A percentile compares a stretch with the other conserved stretches of the same genome.
Conservation (phyloP, 64 coral and sea anemone genomes). For the Dendrophyllia cribrosa region DNA sequence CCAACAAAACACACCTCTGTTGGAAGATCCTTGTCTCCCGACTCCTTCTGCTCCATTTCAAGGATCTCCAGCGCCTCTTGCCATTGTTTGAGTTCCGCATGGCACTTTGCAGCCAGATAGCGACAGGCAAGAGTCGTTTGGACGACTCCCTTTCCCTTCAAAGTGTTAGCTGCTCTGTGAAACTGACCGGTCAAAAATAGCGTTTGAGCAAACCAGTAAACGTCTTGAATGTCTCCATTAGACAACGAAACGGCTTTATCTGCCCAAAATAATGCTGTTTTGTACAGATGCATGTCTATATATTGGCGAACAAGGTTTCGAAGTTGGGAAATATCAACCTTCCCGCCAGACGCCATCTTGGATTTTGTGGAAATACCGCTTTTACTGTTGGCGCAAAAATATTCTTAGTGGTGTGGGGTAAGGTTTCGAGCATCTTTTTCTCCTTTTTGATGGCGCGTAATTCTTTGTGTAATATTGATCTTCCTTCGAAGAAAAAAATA, state of each 20-base stretch:
- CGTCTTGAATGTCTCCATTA: constrained; percentile 91
- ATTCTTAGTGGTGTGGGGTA: constrained; percentile 18
- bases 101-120: constrained; percentile 95
- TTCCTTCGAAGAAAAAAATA: not conserved
- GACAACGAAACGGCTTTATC: constrained; percentile 98
- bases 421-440: too few relatives aligned
- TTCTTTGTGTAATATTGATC: not conserved
- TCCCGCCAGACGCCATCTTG: constrained; percentile 99
- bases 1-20: constrained; percentile 54
- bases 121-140: constrained; percentile 89
- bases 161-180: constrained; percentile 81
- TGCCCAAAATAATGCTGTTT: constrained; percentile 98
- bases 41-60: constrained; percentile 87
- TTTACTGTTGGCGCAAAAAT: not conserved
- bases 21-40: constrained; percentile 67
- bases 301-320: constrained; percentile 96
- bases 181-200: constrained; percentile 90
- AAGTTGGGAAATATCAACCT: constrained; percentile 98
- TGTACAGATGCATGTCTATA: constrained; percentile 97
- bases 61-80: constrained; percentile 90
- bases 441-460: too few relatives aligned
- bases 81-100: constrained; percentile 95
- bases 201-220: constrained; percentile 98
- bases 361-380: constrained; percentile 14
- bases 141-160: constrained; percentile 78